These are phyloP conservation scores for Manis crassicaudata DNA, from an alignment of 2,797 vertebrate genomes.

Conservation along the genomic window DNA sequence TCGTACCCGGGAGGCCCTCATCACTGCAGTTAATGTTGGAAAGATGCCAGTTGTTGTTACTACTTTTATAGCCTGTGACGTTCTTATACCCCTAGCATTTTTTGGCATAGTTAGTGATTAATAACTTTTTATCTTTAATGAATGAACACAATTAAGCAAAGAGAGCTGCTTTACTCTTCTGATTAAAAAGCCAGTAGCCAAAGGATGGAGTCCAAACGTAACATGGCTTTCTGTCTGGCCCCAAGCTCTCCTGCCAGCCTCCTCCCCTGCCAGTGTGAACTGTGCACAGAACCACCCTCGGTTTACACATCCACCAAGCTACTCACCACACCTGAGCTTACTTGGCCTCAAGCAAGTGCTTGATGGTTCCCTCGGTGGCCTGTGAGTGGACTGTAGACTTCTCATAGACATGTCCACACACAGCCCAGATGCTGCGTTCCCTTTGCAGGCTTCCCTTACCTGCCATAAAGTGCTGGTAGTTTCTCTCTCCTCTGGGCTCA, in stretches of 20 bases:
- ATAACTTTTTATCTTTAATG: conserved; percentile 64
- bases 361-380: background rate
- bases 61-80: background rate
- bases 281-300: background rate
- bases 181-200: conserved; percentile 41
- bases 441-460: background rate
- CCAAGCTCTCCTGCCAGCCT: background rate
- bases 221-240: background rate
- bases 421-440: background rate
- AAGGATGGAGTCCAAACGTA: background rate
- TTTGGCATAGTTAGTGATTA: conserved; percentile 41
- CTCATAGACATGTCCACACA: rapidly evolving
- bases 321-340: background rate
- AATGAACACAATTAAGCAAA: conserved; percentile 61
- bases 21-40: background rate
- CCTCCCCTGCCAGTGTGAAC: background rate
- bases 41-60: background rate
- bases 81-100: background rate
- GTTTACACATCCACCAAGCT: rapidly evolving
- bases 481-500: background rate
- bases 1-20: rapidly evolving
- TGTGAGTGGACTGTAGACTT: background rate
- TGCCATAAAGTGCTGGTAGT: background rate
- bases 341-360: rapidly evolving
- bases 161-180: conserved; percentile 42